These are phyloP conservation scores for Neogobius melanostomus DNA, from an alignment of 2,113 vertebrate genomes.

Conservation along the genomic window DNA sequence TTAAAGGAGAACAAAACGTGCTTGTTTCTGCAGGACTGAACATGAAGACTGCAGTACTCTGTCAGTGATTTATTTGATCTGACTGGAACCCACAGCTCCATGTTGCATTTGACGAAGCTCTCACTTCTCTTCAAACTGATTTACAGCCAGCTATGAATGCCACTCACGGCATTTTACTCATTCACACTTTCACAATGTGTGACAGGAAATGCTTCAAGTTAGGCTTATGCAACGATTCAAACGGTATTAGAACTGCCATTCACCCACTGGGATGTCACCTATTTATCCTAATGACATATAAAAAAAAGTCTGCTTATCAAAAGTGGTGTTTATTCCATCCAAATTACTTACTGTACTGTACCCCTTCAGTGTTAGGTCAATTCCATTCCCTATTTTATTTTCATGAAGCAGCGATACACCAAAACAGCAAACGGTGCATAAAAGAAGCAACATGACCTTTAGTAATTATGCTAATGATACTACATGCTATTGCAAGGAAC, in stretches of 20 bases:
- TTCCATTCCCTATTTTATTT: not conserved
- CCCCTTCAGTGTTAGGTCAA: not conserved
- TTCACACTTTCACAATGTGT: not conserved
- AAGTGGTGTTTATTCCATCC: not conserved
- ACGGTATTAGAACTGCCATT: not conserved
- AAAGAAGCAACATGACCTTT: not conserved
- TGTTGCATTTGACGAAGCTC: not conserved
- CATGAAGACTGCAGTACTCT: not conserved
- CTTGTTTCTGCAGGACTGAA: not conserved
- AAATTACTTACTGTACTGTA: not conserved
- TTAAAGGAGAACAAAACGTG: not conserved
- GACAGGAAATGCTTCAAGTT: not conserved
- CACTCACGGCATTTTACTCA: not conserved
- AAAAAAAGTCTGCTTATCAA: no score
- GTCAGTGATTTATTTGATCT: not conserved
- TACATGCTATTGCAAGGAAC: not conserved
- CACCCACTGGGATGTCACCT: no score
- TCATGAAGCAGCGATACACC: not conserved
- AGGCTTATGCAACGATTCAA: not conserved
- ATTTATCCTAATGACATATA: no score
- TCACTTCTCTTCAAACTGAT: slow-evolving; percentile 1
- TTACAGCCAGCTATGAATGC: not conserved
- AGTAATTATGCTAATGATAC: not conserved
- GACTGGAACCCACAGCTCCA: not conserved
- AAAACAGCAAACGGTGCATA: not conserved